A percentile compares a stretch with the other conserved stretches of the same genome.
Evolutionary conservation across 2,888 invertebrate species (phyloP).

Genomic region (Apamea crenata): DNA sequence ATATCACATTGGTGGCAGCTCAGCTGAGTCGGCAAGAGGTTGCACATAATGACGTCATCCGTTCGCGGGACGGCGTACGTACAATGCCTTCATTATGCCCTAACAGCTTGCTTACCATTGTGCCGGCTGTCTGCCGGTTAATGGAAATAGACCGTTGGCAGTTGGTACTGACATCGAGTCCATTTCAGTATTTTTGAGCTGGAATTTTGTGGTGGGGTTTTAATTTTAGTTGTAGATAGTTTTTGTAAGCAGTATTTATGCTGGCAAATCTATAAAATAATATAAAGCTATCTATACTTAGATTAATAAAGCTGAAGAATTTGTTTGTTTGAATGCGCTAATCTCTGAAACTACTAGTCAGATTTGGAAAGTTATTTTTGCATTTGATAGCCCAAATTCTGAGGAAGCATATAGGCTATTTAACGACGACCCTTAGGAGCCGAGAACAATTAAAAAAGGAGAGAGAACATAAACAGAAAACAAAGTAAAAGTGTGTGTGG

Average conservation of each 20-base stretch:
- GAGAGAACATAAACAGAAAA: neutral
- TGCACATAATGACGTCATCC: slow-evolving; percentile 84
- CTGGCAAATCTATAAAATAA: neutral
- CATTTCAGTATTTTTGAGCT: slow-evolving; percentile 53
- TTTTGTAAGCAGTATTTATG: neutral
- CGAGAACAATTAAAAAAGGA: too few relatives aligned
- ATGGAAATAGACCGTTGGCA: slow-evolving; percentile 78
- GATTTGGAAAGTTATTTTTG: neutral
- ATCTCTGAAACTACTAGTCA: neutral
- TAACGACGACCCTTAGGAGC: too few relatives aligned
- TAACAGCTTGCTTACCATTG: slow-evolving; percentile 86
- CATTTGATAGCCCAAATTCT: neutral
- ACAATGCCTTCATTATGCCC: slow-evolving; percentile 87
- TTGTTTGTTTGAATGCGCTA: neutral
- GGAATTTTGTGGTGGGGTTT: slow-evolving; percentile 20
- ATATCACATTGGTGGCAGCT: slow-evolving; percentile 76
- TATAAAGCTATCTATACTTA: neutral
- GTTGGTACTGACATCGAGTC: slow-evolving; percentile 64
- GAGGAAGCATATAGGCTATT: neutral
- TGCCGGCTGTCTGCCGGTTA: slow-evolving; percentile 78
- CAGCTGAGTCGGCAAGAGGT: slow-evolving; percentile 77
- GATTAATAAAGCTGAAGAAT: neutral
- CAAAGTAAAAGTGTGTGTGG: neutral
- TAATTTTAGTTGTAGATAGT: slow-evolving; percentile 15
- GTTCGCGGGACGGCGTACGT: slow-evolving; percentile 73